Evolutionary conservation across 1,140 invertebrate genomes (phyloP), one percentile per base, ranked within the genome.

Genomic region (Lordiphosa collinella): DNA sequence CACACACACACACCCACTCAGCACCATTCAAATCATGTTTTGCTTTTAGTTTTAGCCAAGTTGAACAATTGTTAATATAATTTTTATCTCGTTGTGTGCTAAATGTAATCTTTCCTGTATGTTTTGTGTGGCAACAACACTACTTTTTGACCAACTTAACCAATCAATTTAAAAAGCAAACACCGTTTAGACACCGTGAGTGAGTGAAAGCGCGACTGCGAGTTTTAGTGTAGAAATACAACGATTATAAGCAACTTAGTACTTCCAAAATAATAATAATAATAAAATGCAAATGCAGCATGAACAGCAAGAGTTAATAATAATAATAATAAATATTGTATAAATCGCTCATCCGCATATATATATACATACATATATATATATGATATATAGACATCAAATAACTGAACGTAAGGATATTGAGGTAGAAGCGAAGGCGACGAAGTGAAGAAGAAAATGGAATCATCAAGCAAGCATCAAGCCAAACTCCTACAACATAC

Each of bases 161-260:
- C 60, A 56, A 67, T 60, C 60, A 66, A n/a, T n/a, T n/a, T n/a
- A n/a, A n/a, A n/a, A n/a, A n/a, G n/a, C n/a, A 66, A 78, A 31
- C 32, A 49, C 61, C 55, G 56, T 43, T 22, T 22, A 66, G 52
- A 67, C 49, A 55, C 46, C 47, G 46, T 59, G 49, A 64, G 31
- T 25, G 48, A 70, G 43, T 25, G 64, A 54, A 31, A 44, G 25
- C 22, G 8, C 29, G n/a, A 46, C 9, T 13, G 18, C 54, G 11
- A 47, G 22, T 13, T 13, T 12, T 9, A 68, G 54, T 38, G 62
- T 79, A 78, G 65, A 54, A 57, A 48, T 54, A 79, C 74, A 79
- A 79, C 74, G 74, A 79, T 80, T 44, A 78, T 67, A 57, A 52
- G 74, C 54, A 80, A 79, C 74, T 47, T 74, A 79, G 74, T 79